Evolutionary conservation across 30 jellyfish, hydroid and myxozoan species (phyloP).

Genomic region (Turritopsis dohrnii): DNA sequence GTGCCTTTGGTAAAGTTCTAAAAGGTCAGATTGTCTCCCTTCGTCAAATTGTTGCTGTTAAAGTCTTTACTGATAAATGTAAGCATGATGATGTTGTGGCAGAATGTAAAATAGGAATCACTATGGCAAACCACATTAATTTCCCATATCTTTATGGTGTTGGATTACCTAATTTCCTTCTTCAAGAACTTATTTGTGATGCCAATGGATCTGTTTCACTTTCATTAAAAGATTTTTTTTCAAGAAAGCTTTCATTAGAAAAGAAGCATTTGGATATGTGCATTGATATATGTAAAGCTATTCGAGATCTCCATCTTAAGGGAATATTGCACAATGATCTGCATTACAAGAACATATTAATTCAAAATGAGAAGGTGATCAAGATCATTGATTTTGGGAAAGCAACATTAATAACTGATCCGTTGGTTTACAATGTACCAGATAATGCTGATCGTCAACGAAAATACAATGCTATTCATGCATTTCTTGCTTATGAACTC

Average conservation of each 20-base stretch:
- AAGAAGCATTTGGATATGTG: neutral
- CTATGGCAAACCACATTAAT: too few species aligned
- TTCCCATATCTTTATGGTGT: neutral
- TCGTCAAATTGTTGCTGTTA: neutral
- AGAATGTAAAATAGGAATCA: neutral
- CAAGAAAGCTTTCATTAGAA: too few species aligned
- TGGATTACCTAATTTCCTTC: neutral
- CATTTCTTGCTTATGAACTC: too few species aligned
- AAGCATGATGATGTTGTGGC: neutral
- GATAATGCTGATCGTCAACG: neutral
- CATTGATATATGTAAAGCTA: conserved; percentile 3
- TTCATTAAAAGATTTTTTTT: neutral
- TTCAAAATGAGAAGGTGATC: too few species aligned
- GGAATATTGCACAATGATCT: too few species aligned
- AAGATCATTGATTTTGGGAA: too few species aligned
- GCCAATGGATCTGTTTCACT: too few species aligned
- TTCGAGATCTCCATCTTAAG: too few species aligned
- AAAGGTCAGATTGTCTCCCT: neutral
- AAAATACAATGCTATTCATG: too few species aligned
- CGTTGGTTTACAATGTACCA: neutral
- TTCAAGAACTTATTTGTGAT: too few species aligned
- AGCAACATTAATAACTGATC: neutral
- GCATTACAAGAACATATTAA: too few species aligned
- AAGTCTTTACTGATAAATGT: neutral
- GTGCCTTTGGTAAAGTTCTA: neutral